phyloP scores from a whole-genome alignment of 2,113 vertebrate genomes.

The Aphyosemion australe region DNA sequence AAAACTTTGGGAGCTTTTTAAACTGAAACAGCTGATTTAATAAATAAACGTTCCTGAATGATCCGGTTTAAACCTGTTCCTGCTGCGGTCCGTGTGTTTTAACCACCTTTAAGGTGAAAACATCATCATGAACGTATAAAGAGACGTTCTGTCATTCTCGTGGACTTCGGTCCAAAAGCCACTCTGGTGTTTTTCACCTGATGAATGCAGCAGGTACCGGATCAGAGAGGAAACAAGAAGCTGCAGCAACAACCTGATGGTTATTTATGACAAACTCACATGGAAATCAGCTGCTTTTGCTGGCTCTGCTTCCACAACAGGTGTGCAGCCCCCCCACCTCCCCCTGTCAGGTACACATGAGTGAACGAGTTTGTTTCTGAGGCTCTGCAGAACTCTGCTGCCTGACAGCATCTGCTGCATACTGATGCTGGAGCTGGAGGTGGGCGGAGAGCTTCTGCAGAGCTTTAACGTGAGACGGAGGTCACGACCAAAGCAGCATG shows the following conservation, averaged over 20 bases:
- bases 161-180: no score
- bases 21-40: no score
- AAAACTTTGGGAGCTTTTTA: no score
- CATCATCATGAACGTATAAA: no score
- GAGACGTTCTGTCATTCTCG: no score
- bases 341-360: slow-evolving; percentile 32
- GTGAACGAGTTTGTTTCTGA: slow-evolving; percentile 34
- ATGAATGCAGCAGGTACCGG: no score
- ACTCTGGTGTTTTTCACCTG: no score
- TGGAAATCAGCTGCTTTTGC: slow-evolving; percentile 8
- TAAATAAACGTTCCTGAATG: no score
- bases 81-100: no score
- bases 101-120: no score
- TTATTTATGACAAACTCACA: slow-evolving; percentile 28
- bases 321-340: slow-evolving; percentile 17
- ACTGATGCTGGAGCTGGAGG: slow-evolving; percentile 19
- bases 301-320: slow-evolving; percentile 31
- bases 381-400: slow-evolving; percentile 30
- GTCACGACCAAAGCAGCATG: neutral
- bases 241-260: slow-evolving; percentile 1
- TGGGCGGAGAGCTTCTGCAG: slow-evolving; percentile 14
- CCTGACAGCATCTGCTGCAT: slow-evolving; percentile 40
- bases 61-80: no score
- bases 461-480: slow-evolving; percentile 6
- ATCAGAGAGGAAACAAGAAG: no score